Evolutionary conservation across 1,140 invertebrate species (phyloP).

Genomic region (Musca vetustissima): DNA sequence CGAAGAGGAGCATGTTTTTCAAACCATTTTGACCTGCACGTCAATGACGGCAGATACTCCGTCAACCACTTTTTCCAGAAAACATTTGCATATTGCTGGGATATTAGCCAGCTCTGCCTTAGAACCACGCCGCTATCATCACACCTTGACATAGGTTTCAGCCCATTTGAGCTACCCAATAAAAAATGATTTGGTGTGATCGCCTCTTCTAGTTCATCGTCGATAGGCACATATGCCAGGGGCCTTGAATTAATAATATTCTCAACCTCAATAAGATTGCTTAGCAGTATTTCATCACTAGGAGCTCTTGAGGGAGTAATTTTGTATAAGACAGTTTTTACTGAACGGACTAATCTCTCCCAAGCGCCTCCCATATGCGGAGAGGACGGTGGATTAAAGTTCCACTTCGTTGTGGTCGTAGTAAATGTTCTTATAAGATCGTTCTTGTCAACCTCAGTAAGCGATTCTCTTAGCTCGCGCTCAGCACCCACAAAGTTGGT

Average conservation of each 20-base stretch:
- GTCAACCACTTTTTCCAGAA: slow-evolving; percentile 14
- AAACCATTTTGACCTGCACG: no score
- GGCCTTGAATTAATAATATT: slow-evolving; percentile 11
- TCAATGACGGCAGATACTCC: slow-evolving; percentile 30
- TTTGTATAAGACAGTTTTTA: slow-evolving; percentile 33
- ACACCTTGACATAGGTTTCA: background rate
- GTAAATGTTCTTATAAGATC: background rate
- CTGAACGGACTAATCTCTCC: slow-evolving; percentile 34
- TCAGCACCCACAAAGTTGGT: no score
- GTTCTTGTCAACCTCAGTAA: background rate
- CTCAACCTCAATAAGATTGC: background rate
- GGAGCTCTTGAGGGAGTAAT: background rate
- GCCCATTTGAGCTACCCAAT: background rate
- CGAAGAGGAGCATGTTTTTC: no score
- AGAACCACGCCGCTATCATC: background rate
- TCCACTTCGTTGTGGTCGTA: no score
- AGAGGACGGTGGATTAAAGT: no score
- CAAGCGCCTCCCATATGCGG: slow-evolving; percentile 31
- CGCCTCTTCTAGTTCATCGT: background rate
- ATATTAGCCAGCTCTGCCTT: background rate
- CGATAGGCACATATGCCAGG: background rate
- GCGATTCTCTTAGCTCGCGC: no score
- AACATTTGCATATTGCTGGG: background rate
- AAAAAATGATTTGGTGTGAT: slow-evolving; percentile 16
- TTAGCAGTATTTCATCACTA: background rate